Conservation (phyloP, 2,797 vertebrate genomes). For the Mormyrus proboscirostris region DNA sequence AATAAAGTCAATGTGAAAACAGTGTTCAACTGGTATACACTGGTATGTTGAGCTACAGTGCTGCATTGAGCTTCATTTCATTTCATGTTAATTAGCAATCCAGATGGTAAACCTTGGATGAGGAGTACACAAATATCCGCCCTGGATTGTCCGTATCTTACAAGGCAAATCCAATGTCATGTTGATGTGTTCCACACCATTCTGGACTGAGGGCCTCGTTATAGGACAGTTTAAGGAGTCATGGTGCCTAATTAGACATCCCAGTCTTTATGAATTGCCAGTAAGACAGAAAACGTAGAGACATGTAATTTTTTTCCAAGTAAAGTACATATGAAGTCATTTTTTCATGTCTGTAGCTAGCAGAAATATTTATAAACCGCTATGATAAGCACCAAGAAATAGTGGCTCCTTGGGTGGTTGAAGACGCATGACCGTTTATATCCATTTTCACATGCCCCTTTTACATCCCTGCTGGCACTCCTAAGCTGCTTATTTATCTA, state of each 20-base stretch:
- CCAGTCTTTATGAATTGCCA: not conserved
- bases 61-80: not conserved
- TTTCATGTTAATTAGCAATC: not conserved
- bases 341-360: not conserved
- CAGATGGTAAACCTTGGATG: not conserved
- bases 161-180: not conserved
- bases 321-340: not conserved
- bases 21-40: not conserved
- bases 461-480: not conserved
- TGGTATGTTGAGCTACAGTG: not conserved
- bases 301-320: not conserved
- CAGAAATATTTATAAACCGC: not conserved
- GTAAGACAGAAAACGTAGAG: not conserved
- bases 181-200: not conserved
- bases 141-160: not conserved
- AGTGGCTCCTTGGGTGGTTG: not conserved
- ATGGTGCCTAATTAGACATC: not conserved
- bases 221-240: not conserved
- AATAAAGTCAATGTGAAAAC: not conserved
- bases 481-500: not conserved
- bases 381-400: not conserved
- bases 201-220: not conserved
- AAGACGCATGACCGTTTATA: not conserved
- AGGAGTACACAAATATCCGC: not conserved
- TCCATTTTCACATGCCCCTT: not conserved